A percentile compares a stretch with the other conserved stretches of the same genome.
These are phyloP conservation scores for Meles meles DNA, from an alignment of 2,113 vertebrate species.

Conservation along the genomic window DNA sequence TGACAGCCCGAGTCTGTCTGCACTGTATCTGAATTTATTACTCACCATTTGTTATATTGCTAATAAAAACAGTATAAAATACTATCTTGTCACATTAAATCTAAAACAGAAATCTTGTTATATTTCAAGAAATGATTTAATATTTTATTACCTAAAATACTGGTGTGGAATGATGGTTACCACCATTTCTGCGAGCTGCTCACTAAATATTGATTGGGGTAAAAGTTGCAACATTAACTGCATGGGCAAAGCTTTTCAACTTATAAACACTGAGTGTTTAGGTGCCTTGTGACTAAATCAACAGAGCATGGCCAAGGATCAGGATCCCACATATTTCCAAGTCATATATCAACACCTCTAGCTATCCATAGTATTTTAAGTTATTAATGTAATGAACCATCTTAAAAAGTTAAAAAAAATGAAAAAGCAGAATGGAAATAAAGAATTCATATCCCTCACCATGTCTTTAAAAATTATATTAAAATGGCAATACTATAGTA, in stretches of 20 bases:
- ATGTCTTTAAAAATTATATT: background rate
- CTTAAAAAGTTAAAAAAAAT: background rate
- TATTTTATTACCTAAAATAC: conserved; percentile 33
- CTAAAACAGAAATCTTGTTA: background rate
- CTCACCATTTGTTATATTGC: background rate
- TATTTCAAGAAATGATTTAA: conserved; percentile 52
- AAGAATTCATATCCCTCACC: background rate
- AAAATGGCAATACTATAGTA: background rate
- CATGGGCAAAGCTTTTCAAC: conserved; percentile 82
- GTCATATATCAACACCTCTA: conserved; percentile 74
- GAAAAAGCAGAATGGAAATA: background rate
- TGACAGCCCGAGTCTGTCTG: conserved; percentile 11
- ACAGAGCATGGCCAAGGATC: conserved; percentile 66
- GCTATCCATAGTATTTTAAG: conserved; percentile 35
- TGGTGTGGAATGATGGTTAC: background rate
- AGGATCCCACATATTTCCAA: conserved; percentile 74
- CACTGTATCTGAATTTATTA: conserved; percentile 42
- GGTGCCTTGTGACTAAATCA: conserved; percentile 75
- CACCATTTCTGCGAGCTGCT: conserved; percentile 59
- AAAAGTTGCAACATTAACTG: conserved; percentile 80
- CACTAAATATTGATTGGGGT: conserved; percentile 80
- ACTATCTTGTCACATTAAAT: conserved; percentile 36
- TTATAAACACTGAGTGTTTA: conserved; percentile 78
- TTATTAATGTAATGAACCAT: background rate
- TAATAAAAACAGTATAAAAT: conserved; percentile 59